Base-by-base conservation (phyloP, 1,140 invertebrate species). In the Chironomus striatipennis region DNA sequence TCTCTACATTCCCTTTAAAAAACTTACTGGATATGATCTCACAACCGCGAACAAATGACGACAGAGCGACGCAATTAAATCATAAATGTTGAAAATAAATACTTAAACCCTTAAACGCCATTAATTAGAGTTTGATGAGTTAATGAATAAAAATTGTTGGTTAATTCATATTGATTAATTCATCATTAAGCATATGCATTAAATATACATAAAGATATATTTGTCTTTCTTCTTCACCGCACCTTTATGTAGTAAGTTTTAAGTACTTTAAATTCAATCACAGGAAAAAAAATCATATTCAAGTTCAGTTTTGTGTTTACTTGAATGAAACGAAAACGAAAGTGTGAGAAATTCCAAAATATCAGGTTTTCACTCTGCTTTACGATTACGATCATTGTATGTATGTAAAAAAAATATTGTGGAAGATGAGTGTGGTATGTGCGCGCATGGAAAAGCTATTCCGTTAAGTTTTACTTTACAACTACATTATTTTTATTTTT, bases 361-460 rank as follows among this genome's bases (percentile, higher is more conserved):
- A 77, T 90, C 89, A 21, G 84, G 82, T 64, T 88, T 87, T 75
- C 90, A 85, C 76, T 87, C 87, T 87, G 89, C 76, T 90, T 88
- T 75, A 89, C 88, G 43, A 83, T 83, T 78, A 83, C 82, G 47
- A 57, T 57, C 72, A 84, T 85, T 89, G 65, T 90, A 88, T 76
- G 87, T 87, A 77, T 85, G 86, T 79, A 89, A 89, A 77, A 89
- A 89, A 77, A 57, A 12, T 57, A 12, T 57, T 15, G 24, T 34
- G 5, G 24, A 34, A 34, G 24, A 34, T 34, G 24, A n/a, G n/a
- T n/a, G n/a, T 47, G 2, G 8, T 47, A 47, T n/a, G 47, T 15
- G 12, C n/a, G 47, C 5, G 47, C n/a, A 57, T 57, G 47, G 47
- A 57, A 57, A 57, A 57, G 47, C 15, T 57, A 10, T 57, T 57